Evolutionary conservation across 2,797 vertebrate genomes (phyloP).

Genomic region (Ispidina lecontei): DNA sequence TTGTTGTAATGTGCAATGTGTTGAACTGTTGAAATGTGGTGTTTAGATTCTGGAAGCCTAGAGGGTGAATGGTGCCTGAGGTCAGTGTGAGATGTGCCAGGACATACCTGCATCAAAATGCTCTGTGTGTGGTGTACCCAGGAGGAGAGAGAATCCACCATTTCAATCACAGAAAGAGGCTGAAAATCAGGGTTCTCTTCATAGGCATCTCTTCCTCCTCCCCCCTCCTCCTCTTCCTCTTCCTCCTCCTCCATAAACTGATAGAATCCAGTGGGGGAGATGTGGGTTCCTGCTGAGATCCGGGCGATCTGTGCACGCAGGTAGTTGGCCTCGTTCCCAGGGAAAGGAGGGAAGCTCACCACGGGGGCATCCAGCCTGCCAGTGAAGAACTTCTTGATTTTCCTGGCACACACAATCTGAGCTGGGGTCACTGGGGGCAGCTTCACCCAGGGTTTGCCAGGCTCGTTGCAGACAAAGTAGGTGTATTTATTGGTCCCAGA

Average conservation of each 20-base stretch:
- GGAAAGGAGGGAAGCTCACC: slow-evolving; percentile 90
- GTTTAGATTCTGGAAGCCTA: background rate
- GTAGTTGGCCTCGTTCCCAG: slow-evolving; percentile 91
- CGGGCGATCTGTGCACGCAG: slow-evolving; percentile 93
- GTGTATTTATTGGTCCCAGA: slow-evolving; percentile 88
- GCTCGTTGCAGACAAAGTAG: slow-evolving; percentile 92
- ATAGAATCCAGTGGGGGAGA: slow-evolving; percentile 91
- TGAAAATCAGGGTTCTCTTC: slow-evolving; percentile 93
- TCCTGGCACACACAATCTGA: slow-evolving; percentile 88
- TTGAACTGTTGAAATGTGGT: background rate
- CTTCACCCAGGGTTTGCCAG: slow-evolving; percentile 88
- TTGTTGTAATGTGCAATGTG: background rate
- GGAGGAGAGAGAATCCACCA: slow-evolving; percentile 83
- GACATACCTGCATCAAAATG: slow-evolving; percentile 90
- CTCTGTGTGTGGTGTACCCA: slow-evolving; percentile 92
- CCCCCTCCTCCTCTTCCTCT: slow-evolving; percentile 86
- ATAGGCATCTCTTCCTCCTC: slow-evolving; percentile 69
- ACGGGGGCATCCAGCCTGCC: slow-evolving; percentile 86
- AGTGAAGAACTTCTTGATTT: slow-evolving; percentile 90
- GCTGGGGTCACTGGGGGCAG: slow-evolving; percentile 88
- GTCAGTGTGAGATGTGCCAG: background rate
- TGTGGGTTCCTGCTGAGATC: slow-evolving; percentile 91
- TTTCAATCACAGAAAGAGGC: slow-evolving; percentile 81
- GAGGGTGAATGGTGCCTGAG: background rate
- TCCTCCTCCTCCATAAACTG: slow-evolving; percentile 88